Evolutionary conservation across 2,113 vertebrate genomes (phyloP), one percentile per base, ranked within the genome.

Genomic region (Ceyx melanurus): DNA sequence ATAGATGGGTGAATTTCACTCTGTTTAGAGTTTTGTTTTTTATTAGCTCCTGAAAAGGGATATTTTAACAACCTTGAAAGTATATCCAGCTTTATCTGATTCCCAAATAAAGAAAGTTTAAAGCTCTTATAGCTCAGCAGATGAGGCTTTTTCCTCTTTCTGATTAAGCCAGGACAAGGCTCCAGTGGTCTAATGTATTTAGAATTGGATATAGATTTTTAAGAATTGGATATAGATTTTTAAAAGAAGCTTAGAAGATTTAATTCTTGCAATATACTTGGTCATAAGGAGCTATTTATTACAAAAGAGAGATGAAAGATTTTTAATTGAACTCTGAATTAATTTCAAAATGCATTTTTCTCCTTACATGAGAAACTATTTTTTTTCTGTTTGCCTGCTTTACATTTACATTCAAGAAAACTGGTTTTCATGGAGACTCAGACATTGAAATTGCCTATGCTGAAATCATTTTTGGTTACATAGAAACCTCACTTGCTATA

Each of bases 191-290:
- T 95, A 91, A 95, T 79, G 22, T 82, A 11, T 85, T 91, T 92
- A 57, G 74, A 95, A 96, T 73, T 84, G 82, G 83, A 90, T 93
- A 95, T 90, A 83, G 91, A 95, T 96, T 96, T 94, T 91, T 58
- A 76, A 86, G 87, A 87, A 81, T 70, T 84, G 46, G 51, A 81
- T 88, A 94, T 89, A 57, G 93, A 93, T 93, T 96, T 93, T 90
- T 70, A 26, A 64, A 94, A 94, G 48, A 62, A 92, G 64, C 80
- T 48, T 46, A 67, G 67, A 40, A 91, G 16, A 74, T 89, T 74
- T 87, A 76, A 73, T 95, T 94, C 60, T 76, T 56, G 12, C 56
- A n/a, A 42, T 79, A 42, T 76, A 13, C 56, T 90, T 51, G 60
- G 53, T 62, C 51, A 31, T 68, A 80, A 91, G 51, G 17, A 91